phyloP scores from a whole-genome alignment of 2,888 invertebrate species.

The Leucania comma region DNA sequence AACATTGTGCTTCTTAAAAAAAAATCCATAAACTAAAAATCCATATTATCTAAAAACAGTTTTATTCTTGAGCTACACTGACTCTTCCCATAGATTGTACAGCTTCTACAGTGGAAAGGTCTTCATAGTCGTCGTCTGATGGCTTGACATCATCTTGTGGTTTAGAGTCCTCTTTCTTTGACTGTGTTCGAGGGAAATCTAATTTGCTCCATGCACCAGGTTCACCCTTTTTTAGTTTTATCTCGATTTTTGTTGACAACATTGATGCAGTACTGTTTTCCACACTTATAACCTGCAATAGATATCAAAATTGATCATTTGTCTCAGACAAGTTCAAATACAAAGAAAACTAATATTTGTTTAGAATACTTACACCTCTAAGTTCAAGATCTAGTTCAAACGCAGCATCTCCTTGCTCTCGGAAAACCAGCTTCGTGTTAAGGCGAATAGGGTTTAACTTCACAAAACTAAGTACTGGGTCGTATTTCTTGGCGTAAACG shows the following conservation, averaged over 20 bases:
- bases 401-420: conserved; percentile 93
- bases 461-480: conserved; percentile 94
- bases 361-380: conserved; percentile 92
- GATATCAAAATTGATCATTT: no score
- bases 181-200: conserved; percentile 90
- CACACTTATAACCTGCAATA: conserved; percentile 94
- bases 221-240: conserved; percentile 96
- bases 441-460: conserved; percentile 96
- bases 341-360: background rate
- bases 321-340: background rate
- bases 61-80: conserved; percentile 77
- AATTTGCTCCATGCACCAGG: conserved; percentile 95
- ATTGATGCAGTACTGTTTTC: conserved; percentile 93
- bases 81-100: conserved; percentile 84
- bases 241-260: conserved; percentile 97
- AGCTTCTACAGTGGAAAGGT: conserved; percentile 93
- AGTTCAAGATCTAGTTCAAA: conserved; percentile 95
- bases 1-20: conserved; percentile 35
- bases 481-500: conserved; percentile 97
- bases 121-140: conserved; percentile 92
- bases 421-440: conserved; percentile 94
- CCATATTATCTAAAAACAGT: conserved; percentile 7
- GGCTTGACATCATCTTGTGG: conserved; percentile 63
- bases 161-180: conserved; percentile 69
- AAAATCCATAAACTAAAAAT: conserved; percentile 24